Base-by-base conservation (phyloP, 2,888 invertebrate genomes). In the Argyresthia albistria region DNA sequence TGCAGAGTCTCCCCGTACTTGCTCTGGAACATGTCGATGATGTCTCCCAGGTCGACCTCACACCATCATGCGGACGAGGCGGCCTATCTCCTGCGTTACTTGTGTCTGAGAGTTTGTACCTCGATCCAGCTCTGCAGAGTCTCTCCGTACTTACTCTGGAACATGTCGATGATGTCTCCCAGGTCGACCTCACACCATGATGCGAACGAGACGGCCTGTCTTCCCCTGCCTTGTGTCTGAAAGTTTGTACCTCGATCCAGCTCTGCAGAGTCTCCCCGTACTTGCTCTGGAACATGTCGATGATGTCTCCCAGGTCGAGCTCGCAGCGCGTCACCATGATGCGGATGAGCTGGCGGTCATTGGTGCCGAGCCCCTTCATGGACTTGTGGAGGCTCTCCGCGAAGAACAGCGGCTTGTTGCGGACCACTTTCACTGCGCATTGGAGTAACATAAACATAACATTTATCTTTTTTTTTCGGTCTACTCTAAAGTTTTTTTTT, bases 331-430 rank as follows among this genome's bases (percentile, higher is more conserved):
- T 94, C 49, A 95, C 93, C 64, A 97, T 90, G 54, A 97, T 86
- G 66, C 97, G 92, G 63, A 97, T 96, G 60, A 97, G 88, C 63
- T 94, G 93, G 50, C 91, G 89, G 73, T 97, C 97, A 68, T 95
- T 93, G 4, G 97, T 97, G 56, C 97, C 97, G 58, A 94, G 76
- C 4, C 97, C 97, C 70, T 93, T 94, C 95, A 97, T 96, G 52
- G 95, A 92, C 69, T 94, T 93, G 79, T 96, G 92, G 52, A 97
- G 88, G 46, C 93, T 91, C 69, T 95, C 93, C 0, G 97, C 97
- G 80, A 96, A 97, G 88, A 93, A 97, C 39, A 90, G 89, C 0
- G 94, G 89, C 75, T 93, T 92, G 75, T 95, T 93, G 67, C 92
- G 92, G 0, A 95, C 93, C 58, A 93, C 93, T 74, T 93, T 92